Base-by-base conservation (phyloP, 2,888 invertebrate genomes). In the Cerceris rybyensis region DNA sequence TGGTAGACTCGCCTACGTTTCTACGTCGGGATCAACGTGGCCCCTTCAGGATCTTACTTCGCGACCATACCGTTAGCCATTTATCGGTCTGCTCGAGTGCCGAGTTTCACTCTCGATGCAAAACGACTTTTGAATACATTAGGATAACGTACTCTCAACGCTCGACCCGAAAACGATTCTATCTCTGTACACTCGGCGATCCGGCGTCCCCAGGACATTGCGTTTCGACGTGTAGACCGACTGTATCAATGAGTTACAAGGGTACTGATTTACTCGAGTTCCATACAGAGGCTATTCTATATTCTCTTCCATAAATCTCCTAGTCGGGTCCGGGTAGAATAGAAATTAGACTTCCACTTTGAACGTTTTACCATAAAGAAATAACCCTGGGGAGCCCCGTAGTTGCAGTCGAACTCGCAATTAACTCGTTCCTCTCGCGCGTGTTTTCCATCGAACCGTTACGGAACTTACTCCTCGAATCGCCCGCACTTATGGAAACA, bases 401-500 rank as follows among this genome's bases (percentile, higher is more conserved):
- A 78, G 71, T 78, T 78, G 78, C 78, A 78, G 71, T 78, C 71
- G 64, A 4, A 28, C 78, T 68, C 72, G 78, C 79, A 79, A 79
- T 79, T 79, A 79, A 79, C 78, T 78, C 69, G 73, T 78, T 78
- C 64, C 68, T 68, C 59, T 59, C 42, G 11, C 46, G 65, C 52
- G 68, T 52, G 71, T 65, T 78, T 78, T 72, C 79, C 66, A 63
- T 28, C 65, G 69, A 69, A 72, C 79, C 79, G 79, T 79, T 79
- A 61, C 65, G 63, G 70, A 70, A 78, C 78, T 70, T 78, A 77
- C 78, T 54, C 71, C 78, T 71, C 55, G 71, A 68, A 78, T 78
- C 78, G 71, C 78, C 71, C 78, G 71, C 64, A 78, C 78, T 78
- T 78, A 78, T 60, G 78, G 78, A 78, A 78, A 80, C 80, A 75